These are phyloP conservation scores for Aculops lycopersici DNA, from an alignment of 1,140 invertebrate genomes.

Conservation along the genomic window DNA sequence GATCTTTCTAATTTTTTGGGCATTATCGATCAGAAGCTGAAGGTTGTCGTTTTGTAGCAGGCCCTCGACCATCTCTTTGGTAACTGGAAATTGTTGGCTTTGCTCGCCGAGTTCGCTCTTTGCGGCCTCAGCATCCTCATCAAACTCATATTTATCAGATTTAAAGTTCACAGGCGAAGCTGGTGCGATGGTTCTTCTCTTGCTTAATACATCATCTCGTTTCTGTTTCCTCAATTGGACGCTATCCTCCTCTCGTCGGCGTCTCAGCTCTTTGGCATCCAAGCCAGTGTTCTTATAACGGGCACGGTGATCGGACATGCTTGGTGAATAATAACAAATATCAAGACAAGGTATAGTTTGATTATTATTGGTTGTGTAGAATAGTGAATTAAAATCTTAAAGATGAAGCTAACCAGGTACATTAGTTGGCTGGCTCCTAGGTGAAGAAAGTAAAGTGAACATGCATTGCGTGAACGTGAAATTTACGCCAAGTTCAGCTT, in stretches of 20 bases:
- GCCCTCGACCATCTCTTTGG: constrained; percentile 40
- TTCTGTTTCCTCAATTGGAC: constrained; percentile 81
- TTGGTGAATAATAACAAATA: no score
- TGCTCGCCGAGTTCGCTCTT: neutral
- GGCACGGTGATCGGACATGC: constrained; percentile 56
- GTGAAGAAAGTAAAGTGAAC: no score
- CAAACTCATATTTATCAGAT: no score
- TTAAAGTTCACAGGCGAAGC: neutral
- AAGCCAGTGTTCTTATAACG: constrained; percentile 76
- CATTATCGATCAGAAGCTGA: neutral
- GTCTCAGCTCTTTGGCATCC: constrained; percentile 59
- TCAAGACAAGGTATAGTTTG: no score
- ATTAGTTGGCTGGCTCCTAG: no score
- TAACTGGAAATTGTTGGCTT: constrained; percentile 14
- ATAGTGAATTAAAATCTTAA: no score
- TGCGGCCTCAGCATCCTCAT: neutral
- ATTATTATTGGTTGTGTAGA: no score
- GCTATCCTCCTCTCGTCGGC: constrained; percentile 74
- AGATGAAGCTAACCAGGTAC: no score
- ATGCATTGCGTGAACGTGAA: no score
- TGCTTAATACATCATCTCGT: constrained; percentile 30
- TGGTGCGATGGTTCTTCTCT: constrained; percentile 18
- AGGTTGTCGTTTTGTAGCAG: constrained; percentile 36
- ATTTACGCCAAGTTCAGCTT: no score
- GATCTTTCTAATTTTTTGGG: constrained; percentile 54